Percentiles rank a stretch among this genome's conserved stretches.
Conservation (phyloP, 2,888 invertebrate genomes). For the Atrina japonica region DNA sequence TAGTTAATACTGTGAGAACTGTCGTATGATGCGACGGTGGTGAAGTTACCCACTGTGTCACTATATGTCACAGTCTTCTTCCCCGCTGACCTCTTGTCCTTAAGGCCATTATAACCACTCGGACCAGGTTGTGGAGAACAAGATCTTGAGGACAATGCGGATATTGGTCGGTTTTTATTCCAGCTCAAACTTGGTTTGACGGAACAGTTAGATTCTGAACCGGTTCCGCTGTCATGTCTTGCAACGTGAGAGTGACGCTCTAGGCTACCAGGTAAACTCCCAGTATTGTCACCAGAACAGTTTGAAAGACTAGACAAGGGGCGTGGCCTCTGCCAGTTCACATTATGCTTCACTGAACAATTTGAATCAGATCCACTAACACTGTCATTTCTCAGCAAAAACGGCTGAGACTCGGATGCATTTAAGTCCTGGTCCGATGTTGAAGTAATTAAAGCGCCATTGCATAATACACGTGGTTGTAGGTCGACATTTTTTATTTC, state of each 20-base stretch:
- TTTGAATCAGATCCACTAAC: slow-evolving; percentile 25
- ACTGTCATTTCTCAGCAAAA: slow-evolving; percentile 19
- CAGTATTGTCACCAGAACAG: slow-evolving; percentile 17
- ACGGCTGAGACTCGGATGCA: slow-evolving; percentile 21
- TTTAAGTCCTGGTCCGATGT: slow-evolving; percentile 20
- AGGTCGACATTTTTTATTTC: slow-evolving; percentile 20
- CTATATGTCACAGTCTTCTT: slow-evolving; percentile 35
- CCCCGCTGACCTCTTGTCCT: slow-evolving; percentile 20
- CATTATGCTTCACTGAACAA: slow-evolving; percentile 18
- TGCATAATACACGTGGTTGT: slow-evolving; percentile 24
- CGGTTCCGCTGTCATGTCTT: slow-evolving; percentile 13
- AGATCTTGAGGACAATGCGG: slow-evolving; percentile 24
- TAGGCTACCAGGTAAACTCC: slow-evolving; percentile 24
- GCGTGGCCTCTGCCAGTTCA: slow-evolving; percentile 21
- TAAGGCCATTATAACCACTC: slow-evolving; percentile 30
- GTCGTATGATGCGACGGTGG: slow-evolving; percentile 16
- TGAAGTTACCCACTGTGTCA: slow-evolving; percentile 21
- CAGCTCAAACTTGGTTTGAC: slow-evolving; percentile 17
- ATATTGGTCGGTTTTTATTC: slow-evolving; percentile 16
- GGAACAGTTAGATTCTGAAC: slow-evolving; percentile 18
- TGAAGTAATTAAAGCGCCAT: slow-evolving; percentile 23
- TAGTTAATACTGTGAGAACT: slow-evolving; percentile 25
- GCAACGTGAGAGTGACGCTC: slow-evolving; percentile 16
- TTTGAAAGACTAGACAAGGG: slow-evolving; percentile 5
- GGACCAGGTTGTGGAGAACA: slow-evolving; percentile 35